Conservation (phyloP, 2,888 invertebrate genomes). For the Dugesia japonica region DNA sequence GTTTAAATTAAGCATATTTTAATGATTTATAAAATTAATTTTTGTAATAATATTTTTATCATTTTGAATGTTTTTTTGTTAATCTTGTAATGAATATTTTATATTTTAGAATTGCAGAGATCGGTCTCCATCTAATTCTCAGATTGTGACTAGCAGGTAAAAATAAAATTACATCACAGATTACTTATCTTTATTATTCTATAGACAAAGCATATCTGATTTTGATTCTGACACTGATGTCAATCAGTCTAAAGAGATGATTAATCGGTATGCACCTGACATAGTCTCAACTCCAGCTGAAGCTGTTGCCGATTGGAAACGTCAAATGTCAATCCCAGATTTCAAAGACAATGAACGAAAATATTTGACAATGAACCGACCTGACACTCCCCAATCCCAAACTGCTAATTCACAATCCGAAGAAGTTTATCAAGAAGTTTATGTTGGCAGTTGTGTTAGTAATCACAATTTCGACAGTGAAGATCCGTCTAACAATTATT, state of each 20-base stretch:
- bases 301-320: background rate
- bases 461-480: constrained; percentile 1
- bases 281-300: background rate
- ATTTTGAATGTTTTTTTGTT: too few species aligned
- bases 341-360: background rate
- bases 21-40: too few species aligned
- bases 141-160: background rate
- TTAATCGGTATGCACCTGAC: background rate
- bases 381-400: background rate
- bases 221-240: background rate
- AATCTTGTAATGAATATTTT: background rate
- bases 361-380: background rate
- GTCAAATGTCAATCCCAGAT: background rate
- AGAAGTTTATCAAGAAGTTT: background rate
- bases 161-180: too few species aligned
- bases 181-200: background rate
- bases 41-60: too few species aligned
- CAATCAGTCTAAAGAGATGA: background rate
- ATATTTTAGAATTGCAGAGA: background rate
- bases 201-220: background rate
- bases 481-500: background rate
- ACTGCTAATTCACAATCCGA: background rate
- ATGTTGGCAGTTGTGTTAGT: background rate
- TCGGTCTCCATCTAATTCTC: background rate
- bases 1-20: too few species aligned